Evolutionary conservation across 2,888 invertebrate genomes (phyloP).

Genomic region (Ectropis crepuscularia): DNA sequence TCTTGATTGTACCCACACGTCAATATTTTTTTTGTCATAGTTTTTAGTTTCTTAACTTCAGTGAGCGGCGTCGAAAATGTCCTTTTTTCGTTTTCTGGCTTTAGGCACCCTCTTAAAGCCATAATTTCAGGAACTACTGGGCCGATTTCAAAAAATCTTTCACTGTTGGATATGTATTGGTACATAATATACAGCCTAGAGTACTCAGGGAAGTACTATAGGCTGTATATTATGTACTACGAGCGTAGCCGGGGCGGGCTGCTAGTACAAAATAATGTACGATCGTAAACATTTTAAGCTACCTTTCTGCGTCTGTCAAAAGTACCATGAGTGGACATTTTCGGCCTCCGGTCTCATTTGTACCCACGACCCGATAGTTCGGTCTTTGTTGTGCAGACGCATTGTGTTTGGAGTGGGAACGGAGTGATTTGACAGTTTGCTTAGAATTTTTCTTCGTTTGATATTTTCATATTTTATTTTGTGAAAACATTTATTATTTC

Average conservation of each 20-base stretch:
- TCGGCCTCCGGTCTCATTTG: conserved; percentile 19
- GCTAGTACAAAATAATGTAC: conserved; percentile 15
- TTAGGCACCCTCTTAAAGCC: no score
- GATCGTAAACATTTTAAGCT: conserved; percentile 26
- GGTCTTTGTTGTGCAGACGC: conserved; percentile 23
- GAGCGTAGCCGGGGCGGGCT: no score
- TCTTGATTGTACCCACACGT: no score
- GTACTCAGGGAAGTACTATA: conserved; percentile 8
- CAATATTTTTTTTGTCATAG: no score
- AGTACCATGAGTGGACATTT: conserved; percentile 39
- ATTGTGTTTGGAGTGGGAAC: conserved; percentile 25
- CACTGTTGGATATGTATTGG: no score
- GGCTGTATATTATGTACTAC: no score
- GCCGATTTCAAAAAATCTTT: no score
- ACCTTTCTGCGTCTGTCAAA: conserved; percentile 35
- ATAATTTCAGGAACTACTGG: no score
- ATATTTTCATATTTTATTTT: conserved; percentile 12
- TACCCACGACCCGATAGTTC: conserved; percentile 28
- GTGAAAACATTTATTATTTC: conserved; percentile 3
- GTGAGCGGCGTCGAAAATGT: no score
- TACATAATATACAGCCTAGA: no score
- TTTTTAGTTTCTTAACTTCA: no score
- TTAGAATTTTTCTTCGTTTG: conserved; percentile 20
- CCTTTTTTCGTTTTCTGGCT: no score
- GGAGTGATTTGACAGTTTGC: conserved; percentile 22